A percentile compares a stretch with the other conserved stretches of the same genome.
phyloP scores from a whole-genome alignment of 2,113 vertebrate genomes.

The Hypanus sabinus region DNA sequence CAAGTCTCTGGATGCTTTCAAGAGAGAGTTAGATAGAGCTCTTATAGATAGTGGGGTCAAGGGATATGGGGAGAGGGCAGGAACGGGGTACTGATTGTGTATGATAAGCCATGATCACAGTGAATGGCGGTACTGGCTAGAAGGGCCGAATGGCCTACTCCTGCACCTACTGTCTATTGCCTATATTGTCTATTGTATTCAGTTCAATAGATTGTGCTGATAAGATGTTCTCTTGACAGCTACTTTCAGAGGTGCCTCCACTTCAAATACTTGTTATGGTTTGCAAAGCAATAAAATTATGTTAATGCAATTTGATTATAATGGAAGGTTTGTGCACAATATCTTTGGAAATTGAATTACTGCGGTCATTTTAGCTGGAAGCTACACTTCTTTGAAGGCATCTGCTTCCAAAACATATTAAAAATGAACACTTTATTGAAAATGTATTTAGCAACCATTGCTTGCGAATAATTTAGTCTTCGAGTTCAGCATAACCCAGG shows the following conservation, averaged over 20 bases:
- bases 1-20: no score
- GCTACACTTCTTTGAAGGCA: conserved; percentile 42
- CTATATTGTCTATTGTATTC: no score
- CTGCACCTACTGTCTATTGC: no score
- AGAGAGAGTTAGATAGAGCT: no score
- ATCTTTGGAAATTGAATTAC: conserved; percentile 50
- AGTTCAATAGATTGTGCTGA: neutral
- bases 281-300: conserved; percentile 63
- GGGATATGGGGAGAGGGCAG: no score
- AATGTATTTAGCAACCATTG: conserved; percentile 47
- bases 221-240: neutral
- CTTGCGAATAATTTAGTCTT: neutral
- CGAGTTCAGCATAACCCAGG: neutral
- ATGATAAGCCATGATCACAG: no score
- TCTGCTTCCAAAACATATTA: conserved; percentile 47
- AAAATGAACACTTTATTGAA: conserved; percentile 62
- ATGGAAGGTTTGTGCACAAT: conserved; percentile 51
- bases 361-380: conserved; percentile 47
- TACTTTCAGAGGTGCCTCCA: neutral
- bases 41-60: no score
- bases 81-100: no score
- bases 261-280: conserved; percentile 55
- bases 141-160: no score
- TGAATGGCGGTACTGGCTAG: no score
- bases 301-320: conserved; percentile 68